Evolutionary conservation across 2,797 vertebrate species (phyloP).

Genomic region (Falco concolor): DNA sequence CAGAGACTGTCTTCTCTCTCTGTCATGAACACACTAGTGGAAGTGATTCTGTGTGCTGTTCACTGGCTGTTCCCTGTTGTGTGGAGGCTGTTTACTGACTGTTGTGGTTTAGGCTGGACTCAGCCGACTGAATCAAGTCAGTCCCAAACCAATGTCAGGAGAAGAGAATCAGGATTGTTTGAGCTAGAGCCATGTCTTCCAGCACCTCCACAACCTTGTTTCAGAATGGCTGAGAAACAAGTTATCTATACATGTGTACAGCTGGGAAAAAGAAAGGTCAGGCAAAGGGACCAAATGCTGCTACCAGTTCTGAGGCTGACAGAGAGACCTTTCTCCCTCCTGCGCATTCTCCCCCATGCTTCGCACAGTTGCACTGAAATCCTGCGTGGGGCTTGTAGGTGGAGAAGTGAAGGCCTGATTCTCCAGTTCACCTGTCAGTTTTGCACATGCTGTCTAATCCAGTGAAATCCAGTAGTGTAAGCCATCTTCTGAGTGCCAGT

Average conservation of each 20-base stretch:
- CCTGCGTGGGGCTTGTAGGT: neutral
- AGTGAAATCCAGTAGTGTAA: neutral
- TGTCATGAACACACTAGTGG: neutral
- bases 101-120: neutral
- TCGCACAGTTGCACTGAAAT: neutral
- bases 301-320: neutral
- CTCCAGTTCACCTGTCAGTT: neutral
- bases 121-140: neutral
- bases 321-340: neutral
- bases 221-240: neutral
- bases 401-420: neutral
- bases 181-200: neutral
- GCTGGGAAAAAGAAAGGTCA: neutral
- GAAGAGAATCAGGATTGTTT: neutral
- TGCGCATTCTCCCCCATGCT: neutral
- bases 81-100: neutral
- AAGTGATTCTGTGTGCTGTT: neutral
- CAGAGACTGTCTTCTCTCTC: neutral
- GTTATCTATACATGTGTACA: fast-evolving
- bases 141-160: neutral
- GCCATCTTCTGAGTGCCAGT: neutral
- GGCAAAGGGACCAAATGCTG: neutral
- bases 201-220: neutral
- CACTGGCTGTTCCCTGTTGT: neutral
- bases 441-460: neutral